Conservation (phyloP, 2,113 vertebrate genomes). For the Heterotilapia buettikoferi region DNA sequence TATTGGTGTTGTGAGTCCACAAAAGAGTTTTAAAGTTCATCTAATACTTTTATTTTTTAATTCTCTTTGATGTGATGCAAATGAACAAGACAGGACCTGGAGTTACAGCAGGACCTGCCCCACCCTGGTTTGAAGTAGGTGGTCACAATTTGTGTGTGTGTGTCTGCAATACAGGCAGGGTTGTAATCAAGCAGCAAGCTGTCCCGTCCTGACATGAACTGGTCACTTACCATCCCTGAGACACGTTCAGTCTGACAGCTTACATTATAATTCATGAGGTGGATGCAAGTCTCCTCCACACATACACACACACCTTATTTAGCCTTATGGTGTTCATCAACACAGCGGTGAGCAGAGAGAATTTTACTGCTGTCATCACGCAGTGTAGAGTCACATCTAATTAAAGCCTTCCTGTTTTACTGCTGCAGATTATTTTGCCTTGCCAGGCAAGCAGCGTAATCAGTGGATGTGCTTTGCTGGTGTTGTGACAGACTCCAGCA, state of each 20-base stretch:
- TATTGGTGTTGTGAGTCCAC: neutral
- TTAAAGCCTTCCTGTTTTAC: neutral
- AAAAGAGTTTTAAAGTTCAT: neutral
- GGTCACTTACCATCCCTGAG: conserved; percentile 37
- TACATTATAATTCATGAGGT: conserved; percentile 64
- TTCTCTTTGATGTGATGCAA: neutral
- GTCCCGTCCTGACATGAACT: conserved; percentile 44
- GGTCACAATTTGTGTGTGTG: neutral
- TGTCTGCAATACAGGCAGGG: neutral
- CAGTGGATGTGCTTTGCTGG: neutral
- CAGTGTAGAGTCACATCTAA: neutral
- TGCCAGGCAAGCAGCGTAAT: neutral
- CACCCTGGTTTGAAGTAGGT: neutral
- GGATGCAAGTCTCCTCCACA: conserved; percentile 1
- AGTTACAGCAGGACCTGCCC: neutral
- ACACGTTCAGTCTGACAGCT: conserved; percentile 44
- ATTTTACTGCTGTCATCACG: conserved; percentile 10
- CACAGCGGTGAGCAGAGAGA: conserved; percentile 1
- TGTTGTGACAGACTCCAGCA: neutral
- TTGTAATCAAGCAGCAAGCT: conserved; percentile 17
- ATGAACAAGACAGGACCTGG: neutral
- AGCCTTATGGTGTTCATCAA: conserved; percentile 20
- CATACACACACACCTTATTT: conserved; percentile 13
- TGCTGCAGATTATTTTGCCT: conserved; percentile 10
- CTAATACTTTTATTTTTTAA: neutral